Evolutionary conservation across 2,888 invertebrate species (phyloP).

Genomic region (Leptothorax acervorum): DNA sequence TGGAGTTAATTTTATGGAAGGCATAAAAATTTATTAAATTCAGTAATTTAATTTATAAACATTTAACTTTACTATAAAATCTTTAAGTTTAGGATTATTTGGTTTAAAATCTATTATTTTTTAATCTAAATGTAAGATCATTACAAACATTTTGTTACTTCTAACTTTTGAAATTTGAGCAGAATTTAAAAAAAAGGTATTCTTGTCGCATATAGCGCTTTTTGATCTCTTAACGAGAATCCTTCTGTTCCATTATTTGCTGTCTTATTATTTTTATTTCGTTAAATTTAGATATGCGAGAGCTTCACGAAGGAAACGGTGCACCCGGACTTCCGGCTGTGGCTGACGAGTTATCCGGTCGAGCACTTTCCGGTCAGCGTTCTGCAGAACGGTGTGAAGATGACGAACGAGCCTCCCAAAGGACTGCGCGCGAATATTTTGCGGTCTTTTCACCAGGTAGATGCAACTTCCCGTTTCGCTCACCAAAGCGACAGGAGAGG

Average conservation of each 20-base stretch:
- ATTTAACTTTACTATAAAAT: background rate
- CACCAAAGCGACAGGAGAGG: background rate
- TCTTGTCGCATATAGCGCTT: background rate
- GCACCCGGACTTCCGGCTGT: slow-evolving; percentile 96
- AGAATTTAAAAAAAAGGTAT: background rate
- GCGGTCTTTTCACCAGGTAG: slow-evolving; percentile 90
- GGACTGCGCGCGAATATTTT: slow-evolving; percentile 94
- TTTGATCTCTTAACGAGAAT: background rate
- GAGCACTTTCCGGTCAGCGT: slow-evolving; percentile 96
- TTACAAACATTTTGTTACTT: background rate
- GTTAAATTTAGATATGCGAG: slow-evolving; percentile 91
- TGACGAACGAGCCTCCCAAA: slow-evolving; percentile 98
- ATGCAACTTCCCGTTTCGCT: background rate
- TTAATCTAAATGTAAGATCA: background rate
- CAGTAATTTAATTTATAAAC: background rate
- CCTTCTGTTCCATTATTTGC: background rate
- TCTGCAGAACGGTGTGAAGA: slow-evolving; percentile 97
- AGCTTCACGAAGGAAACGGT: slow-evolving; percentile 92
- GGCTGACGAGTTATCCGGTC: slow-evolving; percentile 97
- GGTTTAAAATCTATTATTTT: background rate
- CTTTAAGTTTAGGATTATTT: background rate
- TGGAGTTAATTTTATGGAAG: background rate
- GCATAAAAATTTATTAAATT: background rate
- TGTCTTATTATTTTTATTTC: background rate
- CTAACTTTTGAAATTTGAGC: background rate